Conservation (phyloP, 2,113 vertebrate species). For the Apaloderma vittatum region DNA sequence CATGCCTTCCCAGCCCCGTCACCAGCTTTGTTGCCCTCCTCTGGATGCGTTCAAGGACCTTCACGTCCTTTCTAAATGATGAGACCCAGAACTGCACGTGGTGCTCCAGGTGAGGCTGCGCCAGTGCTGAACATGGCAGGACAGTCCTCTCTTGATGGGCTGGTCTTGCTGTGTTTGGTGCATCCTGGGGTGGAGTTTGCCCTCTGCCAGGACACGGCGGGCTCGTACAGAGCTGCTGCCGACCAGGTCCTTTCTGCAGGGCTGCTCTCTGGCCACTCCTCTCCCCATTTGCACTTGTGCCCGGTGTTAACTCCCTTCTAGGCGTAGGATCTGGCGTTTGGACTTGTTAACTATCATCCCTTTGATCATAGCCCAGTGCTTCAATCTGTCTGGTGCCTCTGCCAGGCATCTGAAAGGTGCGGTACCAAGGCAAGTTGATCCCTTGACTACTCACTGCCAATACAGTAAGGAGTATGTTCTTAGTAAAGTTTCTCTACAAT, state of each 20-base stretch:
- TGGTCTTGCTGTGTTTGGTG: background rate
- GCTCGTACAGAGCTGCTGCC: background rate
- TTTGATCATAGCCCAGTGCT: background rate
- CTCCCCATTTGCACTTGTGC: background rate
- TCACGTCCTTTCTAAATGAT: background rate
- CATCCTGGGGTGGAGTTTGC: background rate
- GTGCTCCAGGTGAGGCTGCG: too few species aligned
- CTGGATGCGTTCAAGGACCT: background rate
- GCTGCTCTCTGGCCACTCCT: background rate
- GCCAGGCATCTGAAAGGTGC: background rate
- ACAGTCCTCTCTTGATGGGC: rapidly evolving
- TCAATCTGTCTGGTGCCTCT: background rate
- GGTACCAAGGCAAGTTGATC: background rate
- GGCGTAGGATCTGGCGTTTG: background rate
- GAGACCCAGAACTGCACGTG: background rate
- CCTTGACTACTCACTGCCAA: background rate
- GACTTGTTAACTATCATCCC: background rate
- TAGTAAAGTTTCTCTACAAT: background rate
- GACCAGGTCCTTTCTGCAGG: background rate
- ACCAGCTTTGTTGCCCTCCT: background rate
- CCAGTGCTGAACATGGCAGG: background rate
- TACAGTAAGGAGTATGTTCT: background rate
- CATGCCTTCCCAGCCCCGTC: background rate
- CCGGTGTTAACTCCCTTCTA: background rate
- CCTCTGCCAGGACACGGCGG: background rate